phyloP scores from a whole-genome alignment of 2,797 vertebrate species.

The Oreochromis mossambicus region DNA sequence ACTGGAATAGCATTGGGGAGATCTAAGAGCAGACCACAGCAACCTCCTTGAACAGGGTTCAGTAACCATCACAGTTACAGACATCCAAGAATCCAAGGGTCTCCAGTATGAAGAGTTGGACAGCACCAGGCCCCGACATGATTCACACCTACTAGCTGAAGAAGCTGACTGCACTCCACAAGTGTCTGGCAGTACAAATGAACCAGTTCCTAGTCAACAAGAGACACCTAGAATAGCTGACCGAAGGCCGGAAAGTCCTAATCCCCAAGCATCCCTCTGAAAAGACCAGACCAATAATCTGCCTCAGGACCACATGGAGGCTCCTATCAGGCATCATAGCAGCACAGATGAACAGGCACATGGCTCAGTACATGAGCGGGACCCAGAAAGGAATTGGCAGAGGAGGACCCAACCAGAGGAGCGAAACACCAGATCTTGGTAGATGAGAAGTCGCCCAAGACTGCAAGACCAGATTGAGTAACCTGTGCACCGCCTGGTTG shows the following conservation, averaged over 20 bases:
- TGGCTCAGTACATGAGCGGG: not conserved
- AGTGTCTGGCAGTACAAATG: not conserved
- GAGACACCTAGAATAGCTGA: not conserved
- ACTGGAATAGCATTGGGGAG: not conserved
- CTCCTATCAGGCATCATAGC: not conserved
- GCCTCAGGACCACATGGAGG: not conserved
- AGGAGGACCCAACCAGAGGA: not conserved
- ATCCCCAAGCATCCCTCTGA: not conserved
- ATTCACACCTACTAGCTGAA: not conserved
- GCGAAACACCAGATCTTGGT: not conserved
- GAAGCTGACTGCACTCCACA: not conserved
- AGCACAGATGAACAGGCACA: not conserved
- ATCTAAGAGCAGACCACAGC: not conserved
- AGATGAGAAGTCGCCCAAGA: not conserved
- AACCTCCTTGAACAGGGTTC: not conserved
- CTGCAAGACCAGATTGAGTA: not conserved
- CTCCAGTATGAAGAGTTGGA: not conserved
- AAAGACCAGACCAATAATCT: not conserved
- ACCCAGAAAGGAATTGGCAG: not conserved
- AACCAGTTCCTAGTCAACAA: not conserved
- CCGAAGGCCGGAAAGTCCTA: not conserved
- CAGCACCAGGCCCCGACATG: not conserved
- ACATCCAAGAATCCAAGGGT: not conserved
- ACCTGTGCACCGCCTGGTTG: not conserved
- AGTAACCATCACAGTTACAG: not conserved